phyloP scores from a whole-genome alignment of 37 sponge, comb jelly and placozoan species.

The Axinella damicornis region DNA sequence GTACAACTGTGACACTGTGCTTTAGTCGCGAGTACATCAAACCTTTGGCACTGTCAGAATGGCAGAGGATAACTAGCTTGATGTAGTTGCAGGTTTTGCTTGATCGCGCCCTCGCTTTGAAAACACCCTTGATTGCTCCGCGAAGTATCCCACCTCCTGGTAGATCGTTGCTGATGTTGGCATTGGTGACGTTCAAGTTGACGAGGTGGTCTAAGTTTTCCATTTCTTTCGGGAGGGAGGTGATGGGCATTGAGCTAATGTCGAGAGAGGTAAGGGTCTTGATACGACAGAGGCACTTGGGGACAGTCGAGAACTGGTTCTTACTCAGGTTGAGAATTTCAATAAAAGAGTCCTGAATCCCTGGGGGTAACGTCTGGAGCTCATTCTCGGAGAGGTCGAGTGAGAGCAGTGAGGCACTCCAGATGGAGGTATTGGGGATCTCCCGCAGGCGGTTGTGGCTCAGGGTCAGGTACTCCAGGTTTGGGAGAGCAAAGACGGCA shows the following conservation, averaged over 20 bases:
- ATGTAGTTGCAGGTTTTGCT: constrained; percentile 72
- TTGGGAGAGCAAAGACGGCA: constrained; percentile 68
- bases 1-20: not conserved
- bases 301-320: constrained; percentile 62
- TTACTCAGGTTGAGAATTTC: constrained; percentile 71
- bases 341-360: constrained; percentile 68
- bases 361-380: constrained; percentile 58
- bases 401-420: constrained; percentile 59
- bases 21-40: constrained; percentile 50
- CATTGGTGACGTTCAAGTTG: constrained; percentile 51
- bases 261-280: constrained; percentile 75
- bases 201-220: constrained; percentile 64
- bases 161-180: constrained; percentile 62
- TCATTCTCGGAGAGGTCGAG: constrained; percentile 73
- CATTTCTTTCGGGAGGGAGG: constrained; percentile 74
- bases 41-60: constrained; percentile 55
- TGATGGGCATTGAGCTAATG: constrained; percentile 52
- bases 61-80: constrained; percentile 66
- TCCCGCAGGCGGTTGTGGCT: constrained; percentile 66
- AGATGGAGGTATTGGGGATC: constrained; percentile 51
- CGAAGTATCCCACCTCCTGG: constrained; percentile 30
- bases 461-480: constrained; percentile 70
- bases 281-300: constrained; percentile 73
- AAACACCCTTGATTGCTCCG: constrained; percentile 34
- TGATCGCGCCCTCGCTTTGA: constrained; percentile 59